Conservation (phyloP, 2,888 invertebrate species). For the Myopa tessellatipennis region DNA sequence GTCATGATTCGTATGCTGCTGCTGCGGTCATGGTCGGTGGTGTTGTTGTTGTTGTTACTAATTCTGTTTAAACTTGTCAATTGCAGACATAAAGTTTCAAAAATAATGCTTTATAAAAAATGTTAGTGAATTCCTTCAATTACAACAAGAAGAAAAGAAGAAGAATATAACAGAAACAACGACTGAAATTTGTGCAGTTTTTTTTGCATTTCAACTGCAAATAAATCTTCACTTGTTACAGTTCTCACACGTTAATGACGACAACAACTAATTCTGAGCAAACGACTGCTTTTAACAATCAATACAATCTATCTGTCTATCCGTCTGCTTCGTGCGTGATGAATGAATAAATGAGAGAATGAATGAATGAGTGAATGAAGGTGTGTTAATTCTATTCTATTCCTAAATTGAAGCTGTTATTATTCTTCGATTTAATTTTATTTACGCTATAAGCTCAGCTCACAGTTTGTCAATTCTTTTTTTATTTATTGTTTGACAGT, state of each 20-base stretch:
- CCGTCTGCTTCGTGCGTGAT: neutral
- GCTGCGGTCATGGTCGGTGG: neutral
- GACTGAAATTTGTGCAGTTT: neutral
- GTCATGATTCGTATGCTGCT: neutral
- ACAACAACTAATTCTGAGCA: neutral
- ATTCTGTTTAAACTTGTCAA: neutral
- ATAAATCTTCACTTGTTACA: conserved; percentile 18
- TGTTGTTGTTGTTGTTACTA: neutral
- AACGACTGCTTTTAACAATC: too few species aligned
- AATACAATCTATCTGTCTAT: too few species aligned
- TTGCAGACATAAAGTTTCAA: neutral
- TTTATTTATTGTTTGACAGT: too few species aligned
- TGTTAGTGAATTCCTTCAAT: neutral
- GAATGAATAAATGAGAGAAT: conserved; percentile 16
- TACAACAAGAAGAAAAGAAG: neutral
- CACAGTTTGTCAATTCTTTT: too few species aligned
- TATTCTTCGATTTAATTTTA: too few species aligned
- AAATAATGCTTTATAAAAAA: neutral
- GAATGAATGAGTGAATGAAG: conserved; percentile 3
- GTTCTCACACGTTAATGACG: conserved; percentile 16
- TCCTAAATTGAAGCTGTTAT: neutral
- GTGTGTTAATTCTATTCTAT: neutral
- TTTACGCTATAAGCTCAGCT: too few species aligned
- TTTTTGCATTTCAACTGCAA: conserved; percentile 5
- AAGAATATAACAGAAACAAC: neutral